phyloP scores from a whole-genome alignment of 37 sponge, comb jelly and placozoan genomes.

The Eunapius fragilis region DNA sequence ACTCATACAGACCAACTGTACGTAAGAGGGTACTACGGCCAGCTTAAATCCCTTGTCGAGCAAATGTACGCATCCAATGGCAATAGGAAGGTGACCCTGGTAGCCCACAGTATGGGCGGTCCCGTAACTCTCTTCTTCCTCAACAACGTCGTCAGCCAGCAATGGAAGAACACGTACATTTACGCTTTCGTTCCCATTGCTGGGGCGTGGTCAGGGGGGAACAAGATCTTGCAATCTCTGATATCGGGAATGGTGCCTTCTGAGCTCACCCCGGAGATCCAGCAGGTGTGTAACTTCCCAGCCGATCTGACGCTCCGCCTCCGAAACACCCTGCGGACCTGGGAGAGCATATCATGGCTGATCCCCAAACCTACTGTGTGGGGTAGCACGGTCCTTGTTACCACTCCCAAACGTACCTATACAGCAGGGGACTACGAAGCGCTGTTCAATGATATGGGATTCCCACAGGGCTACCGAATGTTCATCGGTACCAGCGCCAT shows the following conservation, averaged over 20 bases:
- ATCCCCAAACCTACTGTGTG: conserved; percentile 3
- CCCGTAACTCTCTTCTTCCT: conserved; percentile 50
- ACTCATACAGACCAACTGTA: not conserved
- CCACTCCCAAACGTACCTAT: conserved; percentile 54
- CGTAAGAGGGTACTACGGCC: conserved; percentile 20
- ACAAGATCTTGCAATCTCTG: not conserved
- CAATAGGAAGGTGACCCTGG: conserved; percentile 26
- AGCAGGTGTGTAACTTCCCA: not conserved
- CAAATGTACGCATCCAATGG: conserved; percentile 30
- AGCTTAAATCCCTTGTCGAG: conserved; percentile 30
- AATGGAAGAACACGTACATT: conserved; percentile 67
- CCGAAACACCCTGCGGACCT: not conserved
- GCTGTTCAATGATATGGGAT: conserved; percentile 46
- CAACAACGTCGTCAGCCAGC: conserved; percentile 34
- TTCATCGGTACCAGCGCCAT: conserved; percentile 25
- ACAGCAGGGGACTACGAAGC: conserved; percentile 64
- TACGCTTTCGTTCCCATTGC: conserved; percentile 53
- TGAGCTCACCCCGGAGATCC: not conserved
- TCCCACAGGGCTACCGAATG: conserved; percentile 31
- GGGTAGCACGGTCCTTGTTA: not conserved
- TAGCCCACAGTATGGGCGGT: conserved; percentile 63
- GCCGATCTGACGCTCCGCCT: not conserved
- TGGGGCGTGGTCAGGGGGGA: conserved; percentile 50
- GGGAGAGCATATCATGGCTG: conserved; percentile 12
- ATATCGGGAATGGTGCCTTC: not conserved